Base-by-base conservation (phyloP, 1,140 invertebrate genomes). In the Eurosta solidaginis region DNA sequence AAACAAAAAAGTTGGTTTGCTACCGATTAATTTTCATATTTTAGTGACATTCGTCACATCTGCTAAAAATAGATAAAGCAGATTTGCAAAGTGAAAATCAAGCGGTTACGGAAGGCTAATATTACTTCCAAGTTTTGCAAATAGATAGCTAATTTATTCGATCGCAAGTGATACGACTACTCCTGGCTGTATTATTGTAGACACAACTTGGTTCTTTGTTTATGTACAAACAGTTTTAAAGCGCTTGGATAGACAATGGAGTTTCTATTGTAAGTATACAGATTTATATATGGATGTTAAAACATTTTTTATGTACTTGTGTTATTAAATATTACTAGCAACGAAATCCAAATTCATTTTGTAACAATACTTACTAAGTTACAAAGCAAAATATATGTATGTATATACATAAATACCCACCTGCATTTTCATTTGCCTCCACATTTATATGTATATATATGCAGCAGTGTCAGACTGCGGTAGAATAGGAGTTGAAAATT, bases 251-350 rank as follows among this genome's bases (percentile, higher is more conserved):
- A 47, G 45, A 20, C 22, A 20, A 74, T 74, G 73, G 73, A 74
- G 20, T 74, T 74, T 74, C 22, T 74, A 29, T 74, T 74, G 73
- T 74, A 27, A 74, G 73, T 74, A 74, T 27, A 12, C 12, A 42
- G 14, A 14, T 7, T 10, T 42, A 22, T 68, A 47, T 47, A 10
- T 10, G 9, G 17, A 17, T 47, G 45, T 10, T 47, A 17, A 10
- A 47, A 47, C 45, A 17, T 10, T 10, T 47, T 9, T 47, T 17
- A 47, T n/a, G n/a, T n/a, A n/a, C n/a, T n/a, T n/a, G n/a, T n/a
- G n/a, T n/a, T n/a, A n/a, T n/a, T n/a, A n/a, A n/a, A n/a, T n/a
- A n/a, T n/a, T n/a, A n/a, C n/a, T n/a, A n/a, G n/a, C n/a, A n/a
- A n/a, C n/a, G n/a, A n/a, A n/a, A n/a, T n/a, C n/a, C n/a, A n/a